These are phyloP conservation scores for Orthonyx spaldingii DNA, from an alignment of 2,113 vertebrate genomes.

Conservation along the genomic window DNA sequence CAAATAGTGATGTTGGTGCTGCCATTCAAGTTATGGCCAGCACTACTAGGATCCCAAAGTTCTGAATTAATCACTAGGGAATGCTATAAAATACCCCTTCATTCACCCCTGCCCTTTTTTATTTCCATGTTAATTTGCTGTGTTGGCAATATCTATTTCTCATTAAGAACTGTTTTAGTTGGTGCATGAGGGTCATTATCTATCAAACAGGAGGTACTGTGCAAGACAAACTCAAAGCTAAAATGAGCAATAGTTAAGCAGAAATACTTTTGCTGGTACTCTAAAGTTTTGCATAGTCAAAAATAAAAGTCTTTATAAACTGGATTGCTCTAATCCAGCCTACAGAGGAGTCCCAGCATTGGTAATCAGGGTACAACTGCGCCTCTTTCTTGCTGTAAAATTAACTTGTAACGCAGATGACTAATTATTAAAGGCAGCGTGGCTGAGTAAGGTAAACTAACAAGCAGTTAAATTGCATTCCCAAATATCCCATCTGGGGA, in stretches of 20 bases:
- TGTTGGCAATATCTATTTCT: neutral
- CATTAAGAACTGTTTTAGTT: neutral
- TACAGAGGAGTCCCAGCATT: neutral
- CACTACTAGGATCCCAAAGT: neutral
- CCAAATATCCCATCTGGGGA: neutral
- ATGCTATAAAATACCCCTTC: neutral
- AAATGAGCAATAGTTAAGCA: neutral
- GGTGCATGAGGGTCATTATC: neutral
- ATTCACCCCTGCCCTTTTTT: neutral
- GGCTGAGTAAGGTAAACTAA: neutral
- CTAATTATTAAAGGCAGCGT: neutral
- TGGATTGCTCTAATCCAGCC: neutral
- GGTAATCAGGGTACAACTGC: neutral
- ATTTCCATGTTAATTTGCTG: neutral
- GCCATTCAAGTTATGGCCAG: neutral
- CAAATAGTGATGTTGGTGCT: neutral
- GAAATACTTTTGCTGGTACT: neutral
- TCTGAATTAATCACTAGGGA: neutral
- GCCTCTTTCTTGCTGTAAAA: neutral
- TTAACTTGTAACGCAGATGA: neutral
- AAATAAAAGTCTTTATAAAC: neutral
- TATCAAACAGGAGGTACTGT: neutral
- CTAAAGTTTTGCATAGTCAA: neutral
- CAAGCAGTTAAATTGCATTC: neutral
- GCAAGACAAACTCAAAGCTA: neutral